Evolutionary conservation across 1,140 invertebrate genomes (phyloP).

Genomic region (Drosophila pachea): DNA sequence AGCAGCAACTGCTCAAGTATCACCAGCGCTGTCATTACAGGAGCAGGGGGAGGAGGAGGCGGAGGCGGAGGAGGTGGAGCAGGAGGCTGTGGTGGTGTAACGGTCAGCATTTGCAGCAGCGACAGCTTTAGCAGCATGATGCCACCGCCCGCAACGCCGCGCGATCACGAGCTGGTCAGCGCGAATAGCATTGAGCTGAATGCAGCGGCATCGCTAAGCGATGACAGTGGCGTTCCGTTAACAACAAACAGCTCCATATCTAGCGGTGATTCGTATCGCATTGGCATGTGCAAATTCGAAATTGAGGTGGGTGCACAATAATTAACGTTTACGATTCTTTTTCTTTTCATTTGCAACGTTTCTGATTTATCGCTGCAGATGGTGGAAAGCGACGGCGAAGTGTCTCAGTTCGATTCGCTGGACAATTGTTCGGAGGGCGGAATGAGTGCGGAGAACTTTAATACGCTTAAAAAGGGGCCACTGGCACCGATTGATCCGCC

Average conservation of each 20-base stretch:
- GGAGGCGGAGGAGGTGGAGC: not conserved
- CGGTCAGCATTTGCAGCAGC: conserved; percentile 66
- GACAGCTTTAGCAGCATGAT: conserved; percentile 72
- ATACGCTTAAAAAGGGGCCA: conserved; percentile 88
- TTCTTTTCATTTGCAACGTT: not conserved
- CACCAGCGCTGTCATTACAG: not conserved
- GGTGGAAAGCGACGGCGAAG: conserved; percentile 85
- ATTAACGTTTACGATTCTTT: not conserved
- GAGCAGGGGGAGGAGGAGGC: not conserved
- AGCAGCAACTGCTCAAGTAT: conserved; percentile 38
- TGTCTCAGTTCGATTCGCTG: conserved; percentile 84
- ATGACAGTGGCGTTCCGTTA: conserved; percentile 81
- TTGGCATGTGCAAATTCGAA: conserved; percentile 79
- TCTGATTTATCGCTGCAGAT: conserved; percentile 78
- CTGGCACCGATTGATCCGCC: conserved; percentile 87
- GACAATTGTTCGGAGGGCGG: conserved; percentile 83
- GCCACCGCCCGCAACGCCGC: conserved; percentile 29
- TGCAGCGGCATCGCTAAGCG: conserved; percentile 79
- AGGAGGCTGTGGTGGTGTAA: not conserved
- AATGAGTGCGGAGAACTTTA: conserved; percentile 89
- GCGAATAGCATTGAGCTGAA: conserved; percentile 77
- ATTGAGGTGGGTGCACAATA: conserved; percentile 79
- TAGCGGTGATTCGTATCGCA: conserved; percentile 80
- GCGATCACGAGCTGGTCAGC: conserved; percentile 70
- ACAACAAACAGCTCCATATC: conserved; percentile 82